Base-by-base conservation (phyloP, 2,888 invertebrate species). In the Eurois occulta region DNA sequence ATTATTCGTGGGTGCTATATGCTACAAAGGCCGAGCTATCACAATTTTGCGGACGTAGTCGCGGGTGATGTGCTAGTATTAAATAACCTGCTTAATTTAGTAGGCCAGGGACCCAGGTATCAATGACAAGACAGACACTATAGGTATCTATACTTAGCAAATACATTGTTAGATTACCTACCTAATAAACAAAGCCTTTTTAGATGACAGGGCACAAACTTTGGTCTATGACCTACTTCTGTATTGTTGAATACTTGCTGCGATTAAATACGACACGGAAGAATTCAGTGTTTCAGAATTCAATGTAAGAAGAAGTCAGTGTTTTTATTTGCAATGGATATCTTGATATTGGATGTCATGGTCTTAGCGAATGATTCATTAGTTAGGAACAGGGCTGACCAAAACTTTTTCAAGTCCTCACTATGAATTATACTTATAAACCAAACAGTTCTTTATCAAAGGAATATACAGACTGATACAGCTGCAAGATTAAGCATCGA, bases 261-360 rank as follows among this genome's bases (percentile, higher is more conserved):
- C 35, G 8, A 41, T 55, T 68, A 35, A n/a, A 38, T 64, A 38
- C 32, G 38, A 55, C 32, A 41, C 58, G 10, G 24, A 55, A 68
- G 16, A 79, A 68, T 64, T 79, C 38, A n/a, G 64, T 1, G 58
- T 11, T 38, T n/a, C n/a, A 58, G 28, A 28, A 6, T 58, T 58
- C 28, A 58, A 28, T 28, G 58, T 10, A 52, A 24, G 24, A 28
- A 28, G 28, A 58, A 58, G 16, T 28, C 58, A 16, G 28, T 46
- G 46, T 68, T 80, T 64, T 35, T 0, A 7, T 48, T 65, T 41
- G 64, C 28, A 65, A 65, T 79, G 1, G 68, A 38, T 68, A 65
- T 58, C 46, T 55, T 41, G 67, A 64, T 46, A 48, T 79, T 32
- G n/a, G 18, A 75, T 80, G 28, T 68, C 55, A 55, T 32, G 8